Percentiles rank a stretch among this genome's conserved stretches.
These are phyloP conservation scores for Campylorhamphus procurvoides DNA, from an alignment of 2,113 vertebrate species.

Conservation along the genomic window DNA sequence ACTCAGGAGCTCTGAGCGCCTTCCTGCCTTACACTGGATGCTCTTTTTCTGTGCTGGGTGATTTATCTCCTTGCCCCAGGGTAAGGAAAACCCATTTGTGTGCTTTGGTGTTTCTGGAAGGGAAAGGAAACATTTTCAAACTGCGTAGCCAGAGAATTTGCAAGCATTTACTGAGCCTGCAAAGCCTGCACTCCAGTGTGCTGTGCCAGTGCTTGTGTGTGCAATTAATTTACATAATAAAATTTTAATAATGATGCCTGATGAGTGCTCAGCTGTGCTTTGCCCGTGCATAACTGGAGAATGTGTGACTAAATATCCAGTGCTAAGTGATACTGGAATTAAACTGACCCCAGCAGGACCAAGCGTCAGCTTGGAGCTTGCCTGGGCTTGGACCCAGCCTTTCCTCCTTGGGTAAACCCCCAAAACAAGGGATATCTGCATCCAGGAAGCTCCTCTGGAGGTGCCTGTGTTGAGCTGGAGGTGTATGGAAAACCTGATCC, in stretches of 20 bases:
- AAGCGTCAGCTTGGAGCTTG: rapidly evolving
- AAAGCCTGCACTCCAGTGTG: background rate
- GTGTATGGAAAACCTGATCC: rapidly evolving
- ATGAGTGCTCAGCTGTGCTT: background rate
- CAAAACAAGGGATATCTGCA: rapidly evolving
- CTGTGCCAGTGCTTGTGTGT: background rate
- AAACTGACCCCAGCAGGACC: background rate
- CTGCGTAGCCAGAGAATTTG: background rate
- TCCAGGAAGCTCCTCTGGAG: background rate
- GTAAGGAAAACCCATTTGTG: background rate
- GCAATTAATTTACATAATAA: background rate
- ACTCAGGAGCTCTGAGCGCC: rapidly evolving
- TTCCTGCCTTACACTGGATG: background rate
- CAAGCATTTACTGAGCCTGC: background rate
- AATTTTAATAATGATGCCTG: background rate
- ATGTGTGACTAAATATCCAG: background rate
- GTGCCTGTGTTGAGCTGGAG: rapidly evolving
- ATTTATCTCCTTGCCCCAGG: background rate
- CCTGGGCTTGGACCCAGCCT: background rate
- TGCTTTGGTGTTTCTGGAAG: background rate
- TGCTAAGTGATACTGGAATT: background rate
- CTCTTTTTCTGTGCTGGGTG: background rate
- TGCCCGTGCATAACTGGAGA: background rate
- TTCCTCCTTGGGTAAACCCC: background rate
- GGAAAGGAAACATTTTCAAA: background rate